Base-by-base conservation (phyloP, 2,113 vertebrate species). In the Corynorhinus townsendii region DNA sequence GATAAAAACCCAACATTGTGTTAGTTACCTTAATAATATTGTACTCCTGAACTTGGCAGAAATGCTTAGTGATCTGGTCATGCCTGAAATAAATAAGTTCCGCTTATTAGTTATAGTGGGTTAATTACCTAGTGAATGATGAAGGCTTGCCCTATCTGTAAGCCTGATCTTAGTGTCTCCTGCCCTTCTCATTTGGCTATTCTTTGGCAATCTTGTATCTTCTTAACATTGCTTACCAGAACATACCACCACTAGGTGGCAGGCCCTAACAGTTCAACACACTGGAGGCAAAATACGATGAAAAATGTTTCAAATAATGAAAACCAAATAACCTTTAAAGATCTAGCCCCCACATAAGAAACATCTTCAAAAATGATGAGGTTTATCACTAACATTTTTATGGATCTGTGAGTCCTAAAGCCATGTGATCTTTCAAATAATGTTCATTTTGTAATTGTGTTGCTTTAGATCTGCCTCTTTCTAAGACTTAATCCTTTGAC, bases 301-400 rank as follows among this genome's bases (percentile, higher is more conserved):
- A 98, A 95, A 97, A 97, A 98, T 97, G 97, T 93, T 97, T 97
- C 94, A 97, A 97, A 97, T 98, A 98, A 95, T 84, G 94, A 95
- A 95, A 98, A 96, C 90, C 97, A 97, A 97, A 97, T 97, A 98
- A 97, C 97, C 98, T 98, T 98, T 98, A 97, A 97, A 98, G 97
- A 97, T 97, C 96, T 97, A 96, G 94, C 72, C 95, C 79, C 54
- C 89, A 47, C 35, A 73, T 96, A 97, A 96, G 96, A 97, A 91
- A 66, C 43, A 15, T 56, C 97, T 97, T 97, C 80, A 91, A 94
- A 94, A 95, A 68, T 89, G 95, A 96, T 96, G 97, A 92, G 94
- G 94, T 98, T 97, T 98, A 93, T 96, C 89, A 82, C 83, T 92
- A 84, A 82, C 79, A 79, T 83, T 97, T 97, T 98, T 98, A 97